Evolutionary conservation across 1,140 invertebrate genomes (phyloP), one percentile per base, ranked within the genome.

Genomic region (Oedothorax gibbosus): DNA sequence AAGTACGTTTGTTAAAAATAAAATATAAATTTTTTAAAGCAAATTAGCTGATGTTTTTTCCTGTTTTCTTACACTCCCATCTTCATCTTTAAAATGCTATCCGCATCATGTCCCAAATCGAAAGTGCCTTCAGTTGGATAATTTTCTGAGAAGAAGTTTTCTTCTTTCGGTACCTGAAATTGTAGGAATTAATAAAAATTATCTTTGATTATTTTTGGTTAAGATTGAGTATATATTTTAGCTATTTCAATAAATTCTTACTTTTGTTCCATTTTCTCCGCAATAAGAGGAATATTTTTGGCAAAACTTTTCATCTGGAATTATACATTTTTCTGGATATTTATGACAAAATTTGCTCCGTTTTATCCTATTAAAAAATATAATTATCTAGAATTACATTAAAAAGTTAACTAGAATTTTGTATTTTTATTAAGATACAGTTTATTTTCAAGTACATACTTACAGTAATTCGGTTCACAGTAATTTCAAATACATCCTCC

Each of bases 301-400:
- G 4, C 75, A 77, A 9, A 77, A 77, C 14, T 49, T 10, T 64
- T 62, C 60, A 51, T 62, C 14, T 12, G 75, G 60, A 49, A n/a
- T 14, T 11, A 51, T 53, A 49, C 75, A 77, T 5, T 50, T 62
- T 12, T 65, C 49, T 10, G 75, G 75, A 65, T 51, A 77, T 51
- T 64, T 49, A 0, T 14, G 10, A 50, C 75, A 77, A 65, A 64
- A 77, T 64, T 18, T 20, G 21, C 60, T 77, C 65, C 75, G n/a
- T 65, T 77, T 77, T 18, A 77, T 77, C 18, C 75, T 65, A 7
- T n/a, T n/a, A 18, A 51, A 77, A 20, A 77, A 77, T 62, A 6
- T 62, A 62, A 15, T 2, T 18, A 62, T 62, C 57, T 15, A 62
- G 12, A 62, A 3, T 62, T 62, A 62, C 18, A 12, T 35, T 35